Evolutionary conservation across 2,113 vertebrate species (phyloP), one percentile per base, ranked within the genome.

Genomic region (Scomber japonicus): DNA sequence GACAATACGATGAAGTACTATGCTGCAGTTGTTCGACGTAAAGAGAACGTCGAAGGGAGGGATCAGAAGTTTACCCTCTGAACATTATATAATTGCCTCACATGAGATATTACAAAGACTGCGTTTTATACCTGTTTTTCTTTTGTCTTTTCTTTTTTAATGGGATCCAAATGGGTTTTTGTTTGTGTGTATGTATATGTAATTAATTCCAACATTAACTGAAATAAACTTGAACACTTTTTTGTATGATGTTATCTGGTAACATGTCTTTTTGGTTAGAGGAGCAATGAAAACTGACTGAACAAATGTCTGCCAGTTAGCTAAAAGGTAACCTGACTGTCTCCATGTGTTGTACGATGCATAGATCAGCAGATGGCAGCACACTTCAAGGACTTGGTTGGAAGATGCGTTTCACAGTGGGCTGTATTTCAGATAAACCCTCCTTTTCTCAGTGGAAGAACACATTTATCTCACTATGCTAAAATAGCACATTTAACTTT

Each of bases 1-100:
- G 93, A 12, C 93, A 60, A 35, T 96, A 95, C 54, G 95, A 95
- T 76, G 88, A 92, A 79, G 86, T 94, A 3, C 72, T 94, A 1
- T 96, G 95, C 88, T 93, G 92, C 83, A 73, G 90, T 69, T 96
- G 95, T 61, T 89, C 92, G 0, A 90, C 93, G 30, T 95, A 85
- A 92, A 78, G 11, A 12, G 75, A 21, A 8, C 66, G 2, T 30
- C 7, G 15, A 24, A 27, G 1, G 24, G 24, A 27, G 24, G 24
- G 24, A 27, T 35, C 48, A 4, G 40, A 62, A 67, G 50, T 61
- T 84, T 70, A 45, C 71, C 40, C 63, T 82, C 84, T 85, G 61
- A 84, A 75, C 12, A 77, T 19, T 80, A 40, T 73, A 3, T 66
- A 71, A 61, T 67, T 71, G 55, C 54, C 54, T 64, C 16, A n/a